Evolutionary conservation across 2,113 vertebrate species (phyloP).

Genomic region (Daphoenositta chrysoptera): DNA sequence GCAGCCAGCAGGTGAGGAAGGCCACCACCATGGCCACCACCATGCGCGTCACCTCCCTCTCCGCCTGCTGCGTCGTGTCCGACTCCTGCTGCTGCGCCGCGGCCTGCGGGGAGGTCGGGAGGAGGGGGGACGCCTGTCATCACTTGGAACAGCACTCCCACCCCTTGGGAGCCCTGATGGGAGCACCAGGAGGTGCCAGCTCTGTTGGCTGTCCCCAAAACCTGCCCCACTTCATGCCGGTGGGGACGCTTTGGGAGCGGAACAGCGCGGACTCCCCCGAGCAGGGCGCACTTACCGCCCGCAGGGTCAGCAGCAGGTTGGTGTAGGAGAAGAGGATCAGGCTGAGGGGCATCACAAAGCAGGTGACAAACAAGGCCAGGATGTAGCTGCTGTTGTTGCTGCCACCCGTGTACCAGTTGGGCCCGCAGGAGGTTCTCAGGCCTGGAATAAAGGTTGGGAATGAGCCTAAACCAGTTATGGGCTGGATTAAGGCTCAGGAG

Average conservation of each 20-base stretch:
- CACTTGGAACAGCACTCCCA: not conserved
- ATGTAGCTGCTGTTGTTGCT: slow-evolving; percentile 70
- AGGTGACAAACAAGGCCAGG: slow-evolving; percentile 59
- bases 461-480: fast-evolving
- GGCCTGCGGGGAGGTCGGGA: not conserved
- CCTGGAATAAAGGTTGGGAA: slow-evolving; percentile 3
- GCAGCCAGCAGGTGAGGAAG: slow-evolving; percentile 70
- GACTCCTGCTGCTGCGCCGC: slow-evolving; percentile 41
- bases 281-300: not conserved
- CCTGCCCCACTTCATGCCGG: fast-evolving
- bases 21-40: slow-evolving; percentile 66
- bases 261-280: fast-evolving
- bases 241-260: fast-evolving
- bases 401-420: slow-evolving; percentile 67
- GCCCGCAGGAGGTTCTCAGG: slow-evolving; percentile 64
- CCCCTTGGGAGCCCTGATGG: not conserved
- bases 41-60: slow-evolving; percentile 61
- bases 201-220: not conserved
- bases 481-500: not conserved
- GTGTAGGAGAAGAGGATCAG: slow-evolving; percentile 71
- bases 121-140: fast-evolving
- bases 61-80: slow-evolving; percentile 40
- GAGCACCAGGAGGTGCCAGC: not conserved
- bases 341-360: slow-evolving; percentile 63
- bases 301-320: slow-evolving; percentile 57